A percentile compares a stretch with the other conserved stretches of the same genome.
Evolutionary conservation across 2,888 invertebrate genomes (phyloP).

Genomic region (Polyploca ridens): DNA sequence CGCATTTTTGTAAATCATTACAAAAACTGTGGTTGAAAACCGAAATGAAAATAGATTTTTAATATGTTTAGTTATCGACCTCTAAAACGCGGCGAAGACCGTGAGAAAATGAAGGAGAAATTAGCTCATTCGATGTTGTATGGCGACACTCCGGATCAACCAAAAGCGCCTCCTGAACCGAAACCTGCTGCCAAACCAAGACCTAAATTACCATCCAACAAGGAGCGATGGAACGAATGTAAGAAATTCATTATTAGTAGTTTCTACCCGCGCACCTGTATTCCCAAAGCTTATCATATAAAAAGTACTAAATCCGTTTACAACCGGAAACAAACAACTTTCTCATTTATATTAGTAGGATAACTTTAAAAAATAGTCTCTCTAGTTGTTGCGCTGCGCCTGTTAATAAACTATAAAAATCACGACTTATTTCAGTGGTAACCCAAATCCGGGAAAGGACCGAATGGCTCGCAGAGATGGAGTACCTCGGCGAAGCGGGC

Average conservation of each 20-base stretch:
- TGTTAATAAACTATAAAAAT: not conserved
- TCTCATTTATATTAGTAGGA: too few species aligned
- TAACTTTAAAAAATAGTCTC: too few species aligned
- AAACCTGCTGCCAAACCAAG: slow-evolving; percentile 37
- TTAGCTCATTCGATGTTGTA: slow-evolving; percentile 83
- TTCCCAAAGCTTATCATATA: too few species aligned
- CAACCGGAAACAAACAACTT: too few species aligned
- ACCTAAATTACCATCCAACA: slow-evolving; percentile 61
- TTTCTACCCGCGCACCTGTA: too few species aligned
- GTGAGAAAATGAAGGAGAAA: slow-evolving; percentile 82
- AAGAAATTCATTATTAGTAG: slow-evolving; percentile 27
- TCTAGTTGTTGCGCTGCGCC: too few species aligned
- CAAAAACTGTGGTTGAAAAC: too few species aligned
- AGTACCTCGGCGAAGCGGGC: slow-evolving; percentile 89
- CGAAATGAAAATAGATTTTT: not conserved
- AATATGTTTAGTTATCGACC: slow-evolving; percentile 72
- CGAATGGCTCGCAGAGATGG: slow-evolving; percentile 92
- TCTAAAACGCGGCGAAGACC: slow-evolving; percentile 77
- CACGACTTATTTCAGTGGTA: slow-evolving; percentile 86
- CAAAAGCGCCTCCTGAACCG: slow-evolving; percentile 32
- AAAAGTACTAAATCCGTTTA: too few species aligned
- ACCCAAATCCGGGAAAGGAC: slow-evolving; percentile 91
- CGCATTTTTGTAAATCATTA: too few species aligned
- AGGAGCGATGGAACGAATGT: slow-evolving; percentile 74
- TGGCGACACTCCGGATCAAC: slow-evolving; percentile 56